Percentiles rank a stretch among this genome's conserved stretches.
phyloP scores from a whole-genome alignment of 1,140 invertebrate genomes.

The Frieseomelitta varia region DNA sequence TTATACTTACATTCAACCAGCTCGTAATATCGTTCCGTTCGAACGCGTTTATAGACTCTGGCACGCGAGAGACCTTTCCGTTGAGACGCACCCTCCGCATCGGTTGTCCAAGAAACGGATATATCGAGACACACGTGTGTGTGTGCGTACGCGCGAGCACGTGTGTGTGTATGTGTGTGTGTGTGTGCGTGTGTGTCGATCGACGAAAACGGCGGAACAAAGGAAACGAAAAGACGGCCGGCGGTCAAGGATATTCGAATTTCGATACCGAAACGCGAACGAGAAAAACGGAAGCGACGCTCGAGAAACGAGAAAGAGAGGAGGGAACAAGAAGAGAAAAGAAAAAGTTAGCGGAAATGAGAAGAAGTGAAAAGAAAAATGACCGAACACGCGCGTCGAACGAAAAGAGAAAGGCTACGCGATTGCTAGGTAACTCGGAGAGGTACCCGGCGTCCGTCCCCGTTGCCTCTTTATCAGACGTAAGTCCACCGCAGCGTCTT shows the following conservation, averaged over 20 bases:
- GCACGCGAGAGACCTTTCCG: slow-evolving; percentile 46
- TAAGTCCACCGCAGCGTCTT: slow-evolving; percentile 90
- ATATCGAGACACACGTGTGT: slow-evolving; percentile 9
- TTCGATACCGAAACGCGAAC: not conserved
- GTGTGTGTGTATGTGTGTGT: too few species aligned
- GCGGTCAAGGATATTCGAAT: not conserved
- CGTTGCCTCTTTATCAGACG: slow-evolving; percentile 72
- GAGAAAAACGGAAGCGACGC: not conserved
- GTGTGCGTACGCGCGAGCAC: too few species aligned
- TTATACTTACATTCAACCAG: slow-evolving; percentile 39
- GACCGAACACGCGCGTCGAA: not conserved
- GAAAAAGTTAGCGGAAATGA: not conserved
- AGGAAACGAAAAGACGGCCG: not conserved
- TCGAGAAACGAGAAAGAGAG: not conserved
- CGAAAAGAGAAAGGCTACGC: not conserved
- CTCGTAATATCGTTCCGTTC: slow-evolving; percentile 23
- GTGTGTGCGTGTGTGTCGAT: not conserved
- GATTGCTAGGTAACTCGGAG: not conserved
- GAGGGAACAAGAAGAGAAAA: too few species aligned
- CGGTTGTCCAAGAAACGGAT: slow-evolving; percentile 14
- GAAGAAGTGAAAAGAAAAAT: not conserved
- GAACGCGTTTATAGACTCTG: slow-evolving; percentile 27
- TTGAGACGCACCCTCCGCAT: slow-evolving; percentile 28
- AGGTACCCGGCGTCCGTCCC: not conserved
- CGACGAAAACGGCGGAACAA: not conserved